phyloP scores from a whole-genome alignment of 2,888 invertebrate species.

The Drosophila multiciliata region DNA sequence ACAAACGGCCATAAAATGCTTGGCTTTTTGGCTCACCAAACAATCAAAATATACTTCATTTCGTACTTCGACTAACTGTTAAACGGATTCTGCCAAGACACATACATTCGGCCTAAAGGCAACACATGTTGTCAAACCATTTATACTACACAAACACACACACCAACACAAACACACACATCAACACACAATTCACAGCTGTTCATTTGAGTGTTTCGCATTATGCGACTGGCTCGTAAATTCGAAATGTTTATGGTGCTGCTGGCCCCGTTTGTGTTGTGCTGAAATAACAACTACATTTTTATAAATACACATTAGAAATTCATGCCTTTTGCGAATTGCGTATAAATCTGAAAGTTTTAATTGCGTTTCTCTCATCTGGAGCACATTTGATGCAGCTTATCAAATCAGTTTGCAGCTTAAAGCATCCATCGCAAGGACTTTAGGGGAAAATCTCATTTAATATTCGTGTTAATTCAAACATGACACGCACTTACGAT shows the following conservation, averaged over 20 bases:
- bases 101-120: slow-evolving; percentile 50
- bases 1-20: slow-evolving; percentile 47
- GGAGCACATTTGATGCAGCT: background rate
- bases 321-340: slow-evolving; percentile 30
- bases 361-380: slow-evolving; percentile 13
- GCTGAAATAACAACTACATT: slow-evolving; percentile 42
- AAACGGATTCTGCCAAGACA: slow-evolving; percentile 31
- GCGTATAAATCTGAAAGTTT: slow-evolving; percentile 31
- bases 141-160: background rate
- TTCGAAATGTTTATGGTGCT: slow-evolving; percentile 45
- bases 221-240: slow-evolving; percentile 56
- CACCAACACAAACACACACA: background rate
- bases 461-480: background rate
- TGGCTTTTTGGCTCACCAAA: slow-evolving; percentile 63
- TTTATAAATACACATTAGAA: slow-evolving; percentile 30
- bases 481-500: background rate
- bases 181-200: slow-evolving; percentile 34
- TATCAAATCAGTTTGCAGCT: slow-evolving; percentile 1
- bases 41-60: slow-evolving; percentile 74
- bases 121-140: slow-evolving; percentile 42
- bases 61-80: slow-evolving; percentile 40
- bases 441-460: background rate
- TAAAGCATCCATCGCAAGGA: background rate
- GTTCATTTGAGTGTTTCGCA: slow-evolving; percentile 62
- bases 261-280: slow-evolving; percentile 7